Conservation (phyloP, 2,888 invertebrate species). For the Acanthococcus lagerstroemiae region DNA sequence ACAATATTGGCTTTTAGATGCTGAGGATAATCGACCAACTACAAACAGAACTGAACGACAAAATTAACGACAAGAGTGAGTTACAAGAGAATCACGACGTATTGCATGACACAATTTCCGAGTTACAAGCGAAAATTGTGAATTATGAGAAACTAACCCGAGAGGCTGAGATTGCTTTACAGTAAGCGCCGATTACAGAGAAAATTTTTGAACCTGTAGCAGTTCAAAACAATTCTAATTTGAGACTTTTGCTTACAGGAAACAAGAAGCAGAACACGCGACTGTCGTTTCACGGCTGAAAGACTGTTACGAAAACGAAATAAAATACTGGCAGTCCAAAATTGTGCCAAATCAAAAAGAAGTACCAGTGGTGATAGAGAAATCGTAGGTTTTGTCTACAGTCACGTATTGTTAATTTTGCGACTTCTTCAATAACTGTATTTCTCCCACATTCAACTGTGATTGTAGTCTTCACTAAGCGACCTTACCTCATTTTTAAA, state of each 20-base stretch:
- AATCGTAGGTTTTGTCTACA: too few species aligned
- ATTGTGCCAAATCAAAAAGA: too few species aligned
- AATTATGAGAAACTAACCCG: slow-evolving; percentile 5
- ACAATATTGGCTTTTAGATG: neutral
- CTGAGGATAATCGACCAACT: neutral
- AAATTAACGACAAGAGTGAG: neutral
- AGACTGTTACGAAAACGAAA: slow-evolving; percentile 24
- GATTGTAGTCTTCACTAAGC: too few species aligned
- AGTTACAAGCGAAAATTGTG: slow-evolving; percentile 18
- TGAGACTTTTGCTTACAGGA: neutral
- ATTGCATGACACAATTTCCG: slow-evolving; percentile 7
- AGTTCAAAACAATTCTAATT: neutral
- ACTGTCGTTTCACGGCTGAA: slow-evolving; percentile 4
- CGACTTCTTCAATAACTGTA: too few species aligned
- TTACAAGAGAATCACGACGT: slow-evolving; percentile 11
- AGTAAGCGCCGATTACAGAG: too few species aligned
- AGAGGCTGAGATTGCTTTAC: slow-evolving; percentile 6
- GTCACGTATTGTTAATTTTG: too few species aligned
- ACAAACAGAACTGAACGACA: slow-evolving; percentile 3
- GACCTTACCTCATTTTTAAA: too few species aligned
- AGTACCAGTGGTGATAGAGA: too few species aligned
- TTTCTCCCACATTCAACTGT: too few species aligned
- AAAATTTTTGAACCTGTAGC: too few species aligned
- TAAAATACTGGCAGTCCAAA: slow-evolving; percentile 20
- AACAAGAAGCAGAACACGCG: slow-evolving; percentile 17